Evolutionary conservation across 2,888 invertebrate species (phyloP), one percentile per base, ranked within the genome.

Genomic region (Orthonevra nobilis): DNA sequence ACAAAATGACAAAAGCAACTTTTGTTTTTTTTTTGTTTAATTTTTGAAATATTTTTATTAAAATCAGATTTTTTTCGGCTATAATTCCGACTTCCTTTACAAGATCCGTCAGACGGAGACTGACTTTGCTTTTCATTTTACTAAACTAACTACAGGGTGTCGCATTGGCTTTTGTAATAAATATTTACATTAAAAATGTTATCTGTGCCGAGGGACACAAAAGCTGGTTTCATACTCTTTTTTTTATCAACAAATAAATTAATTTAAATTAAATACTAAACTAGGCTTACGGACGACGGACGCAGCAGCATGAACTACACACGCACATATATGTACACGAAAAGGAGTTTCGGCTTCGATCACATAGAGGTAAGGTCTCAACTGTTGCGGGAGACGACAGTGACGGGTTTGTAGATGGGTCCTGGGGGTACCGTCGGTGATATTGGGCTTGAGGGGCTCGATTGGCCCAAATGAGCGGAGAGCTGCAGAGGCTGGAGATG

Each of bases 381-480:
- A 86, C 88, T 92, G 86, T 90, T 91, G 82, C 91, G 90, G 73
- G 91, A 90, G 23, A 92, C 89, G 82, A 91, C 87, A 58, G 90
- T 87, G 75, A 90, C 90, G 1, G 92, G 92, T 83, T 92, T 89
- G 81, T 86, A 86, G 48, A 88, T 90, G 82, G 91, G 90, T 42
- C 84, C 85, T 34, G 84, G 84, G 32, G 84, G 81, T 46, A 82
- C 75, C 36, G 75, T 70, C 44, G 81, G 68, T 2, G 85, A 84
- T 0, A 82, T 60, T 7, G 81, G 89, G 88, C 66, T 86, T 28
- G 83, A 72, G 54, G 84, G 84, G 60, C 83, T 84, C n/a, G 85
- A 82, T 66, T 85, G 87, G n/a, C 84, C 83, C 9, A 87, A 82
- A 72, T 88, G 88, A 9, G 86, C 84, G 68, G 85, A 83, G 3